A percentile compares a stretch with the other conserved stretches of the same genome.
Conservation (phyloP, 2,888 invertebrate genomes). For the Didymodactylos carnosus region DNA sequence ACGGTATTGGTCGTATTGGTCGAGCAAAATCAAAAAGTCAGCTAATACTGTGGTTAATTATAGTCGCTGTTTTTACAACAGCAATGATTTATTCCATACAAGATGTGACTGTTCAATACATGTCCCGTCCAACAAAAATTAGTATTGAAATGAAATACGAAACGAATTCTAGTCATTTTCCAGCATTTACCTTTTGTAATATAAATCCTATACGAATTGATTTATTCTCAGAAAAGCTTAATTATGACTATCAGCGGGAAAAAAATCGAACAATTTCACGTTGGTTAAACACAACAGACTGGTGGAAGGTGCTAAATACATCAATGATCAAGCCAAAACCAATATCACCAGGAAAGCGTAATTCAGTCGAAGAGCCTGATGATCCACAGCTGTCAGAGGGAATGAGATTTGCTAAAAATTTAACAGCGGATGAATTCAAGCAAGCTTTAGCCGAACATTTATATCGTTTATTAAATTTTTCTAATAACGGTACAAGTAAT, state of each 20-base stretch:
- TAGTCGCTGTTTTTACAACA: neutral
- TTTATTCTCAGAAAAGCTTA: neutral
- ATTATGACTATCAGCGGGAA: neutral
- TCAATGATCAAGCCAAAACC: no score
- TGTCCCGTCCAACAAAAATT: neutral
- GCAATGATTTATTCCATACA: neutral
- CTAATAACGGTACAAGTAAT: no score
- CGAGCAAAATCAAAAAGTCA: neutral
- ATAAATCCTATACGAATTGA: neutral
- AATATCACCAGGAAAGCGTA: neutral
- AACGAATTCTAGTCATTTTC: neutral
- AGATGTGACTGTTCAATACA: neutral
- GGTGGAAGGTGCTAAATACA: no score
- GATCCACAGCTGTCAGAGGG: neutral
- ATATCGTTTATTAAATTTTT: no score
- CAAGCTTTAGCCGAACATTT: no score
- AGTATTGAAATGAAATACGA: neutral
- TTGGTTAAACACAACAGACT: no score
- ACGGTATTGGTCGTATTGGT: neutral
- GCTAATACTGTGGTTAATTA: neutral
- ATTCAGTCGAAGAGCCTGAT: neutral
- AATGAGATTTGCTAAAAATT: neutral
- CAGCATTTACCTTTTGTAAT: neutral
- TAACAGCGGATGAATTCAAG: no score
- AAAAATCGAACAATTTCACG: no score